Evolutionary conservation across 2,888 invertebrate genomes (phyloP).

Genomic region (Leptopilina drosophilae): DNA sequence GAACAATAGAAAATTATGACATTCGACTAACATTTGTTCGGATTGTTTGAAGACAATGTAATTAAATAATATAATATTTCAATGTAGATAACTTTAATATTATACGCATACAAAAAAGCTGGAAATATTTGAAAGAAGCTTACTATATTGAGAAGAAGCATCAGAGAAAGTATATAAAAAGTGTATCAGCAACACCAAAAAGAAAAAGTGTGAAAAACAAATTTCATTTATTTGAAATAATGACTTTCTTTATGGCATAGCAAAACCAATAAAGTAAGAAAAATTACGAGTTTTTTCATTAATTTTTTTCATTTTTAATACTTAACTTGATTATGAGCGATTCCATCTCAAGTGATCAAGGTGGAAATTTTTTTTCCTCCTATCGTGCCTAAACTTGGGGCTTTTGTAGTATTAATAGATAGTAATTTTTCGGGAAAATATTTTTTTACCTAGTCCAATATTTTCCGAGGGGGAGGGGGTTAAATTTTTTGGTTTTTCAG

Average conservation of each 20-base stretch:
- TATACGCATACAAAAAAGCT: neutral
- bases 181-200: neutral
- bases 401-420: too few species aligned
- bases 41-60: too few species aligned
- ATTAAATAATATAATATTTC: neutral
- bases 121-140: neutral
- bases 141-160: neutral
- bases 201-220: neutral
- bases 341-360: too few species aligned
- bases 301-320: neutral
- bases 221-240: neutral
- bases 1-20: too few species aligned
- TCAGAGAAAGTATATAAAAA: neutral
- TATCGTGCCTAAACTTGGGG: too few species aligned
- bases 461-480: too few species aligned
- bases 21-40: too few species aligned
- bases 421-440: too few species aligned
- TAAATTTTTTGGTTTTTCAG: too few species aligned
- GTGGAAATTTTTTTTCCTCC: too few species aligned
- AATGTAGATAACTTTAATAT: neutral
- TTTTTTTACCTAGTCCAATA: too few species aligned
- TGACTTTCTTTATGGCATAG: neutral
- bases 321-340: neutral
- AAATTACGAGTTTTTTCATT: neutral
- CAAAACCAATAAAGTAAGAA: neutral